Evolutionary conservation across 2,113 vertebrate genomes (phyloP).

Genomic region (Perognathus longimembris): DNA sequence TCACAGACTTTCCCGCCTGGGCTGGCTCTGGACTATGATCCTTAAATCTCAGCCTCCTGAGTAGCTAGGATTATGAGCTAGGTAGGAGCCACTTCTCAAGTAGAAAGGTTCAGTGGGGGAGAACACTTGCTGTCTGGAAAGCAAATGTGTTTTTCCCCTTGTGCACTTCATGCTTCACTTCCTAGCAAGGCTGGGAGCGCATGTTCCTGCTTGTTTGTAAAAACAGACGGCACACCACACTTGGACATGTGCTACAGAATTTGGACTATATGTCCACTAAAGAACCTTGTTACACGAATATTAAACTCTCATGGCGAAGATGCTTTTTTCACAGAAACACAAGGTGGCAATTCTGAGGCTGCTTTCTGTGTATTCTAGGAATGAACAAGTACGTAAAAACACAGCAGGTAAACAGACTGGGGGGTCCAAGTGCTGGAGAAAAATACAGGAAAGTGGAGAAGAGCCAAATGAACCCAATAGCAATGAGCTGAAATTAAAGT

Average conservation of each 20-base stretch:
- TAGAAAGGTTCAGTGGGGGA: conserved; percentile 80
- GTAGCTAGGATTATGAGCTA: too few species aligned
- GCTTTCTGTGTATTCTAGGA: neutral
- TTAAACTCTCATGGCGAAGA: neutral
- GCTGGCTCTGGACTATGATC: too few species aligned
- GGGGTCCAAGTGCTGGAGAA: neutral
- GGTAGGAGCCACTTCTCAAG: conserved; percentile 81
- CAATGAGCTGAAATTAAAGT: neutral
- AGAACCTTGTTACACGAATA: neutral
- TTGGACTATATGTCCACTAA: neutral
- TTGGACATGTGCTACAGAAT: neutral
- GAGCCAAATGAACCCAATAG: neutral
- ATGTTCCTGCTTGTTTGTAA: neutral
- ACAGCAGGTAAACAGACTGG: neutral
- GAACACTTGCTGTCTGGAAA: neutral
- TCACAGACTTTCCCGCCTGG: too few species aligned
- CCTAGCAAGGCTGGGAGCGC: neutral
- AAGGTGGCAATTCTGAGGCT: neutral
- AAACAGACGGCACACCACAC: neutral
- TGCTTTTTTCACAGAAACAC: neutral
- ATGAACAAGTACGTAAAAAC: neutral
- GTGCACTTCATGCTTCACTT: neutral
- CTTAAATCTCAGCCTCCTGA: too few species aligned
- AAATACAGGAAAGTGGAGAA: neutral
- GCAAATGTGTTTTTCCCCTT: conserved; percentile 28